Conservation (phyloP, 2,113 vertebrate species). For the Castor canadensis region DNA sequence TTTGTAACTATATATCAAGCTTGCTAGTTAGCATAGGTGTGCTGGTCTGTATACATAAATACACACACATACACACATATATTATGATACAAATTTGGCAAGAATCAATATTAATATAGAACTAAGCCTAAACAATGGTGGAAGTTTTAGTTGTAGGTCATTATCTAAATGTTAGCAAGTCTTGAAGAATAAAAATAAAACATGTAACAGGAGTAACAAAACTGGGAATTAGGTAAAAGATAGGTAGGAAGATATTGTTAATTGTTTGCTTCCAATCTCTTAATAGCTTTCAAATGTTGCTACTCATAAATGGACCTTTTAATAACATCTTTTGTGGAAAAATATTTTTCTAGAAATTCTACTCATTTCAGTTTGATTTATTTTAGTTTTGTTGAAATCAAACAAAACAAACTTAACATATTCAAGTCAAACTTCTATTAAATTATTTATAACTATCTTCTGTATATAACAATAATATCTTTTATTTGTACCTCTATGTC, state of each 20-base stretch:
- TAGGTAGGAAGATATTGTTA: background rate
- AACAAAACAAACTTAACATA: background rate
- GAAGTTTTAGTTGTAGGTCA: background rate
- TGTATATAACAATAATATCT: background rate
- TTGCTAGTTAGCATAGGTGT: too few species aligned
- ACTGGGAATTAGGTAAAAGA: background rate
- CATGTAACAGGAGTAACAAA: background rate
- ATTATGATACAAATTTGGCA: too few species aligned
- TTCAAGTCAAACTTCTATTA: background rate
- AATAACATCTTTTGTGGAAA: background rate
- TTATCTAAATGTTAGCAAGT: background rate
- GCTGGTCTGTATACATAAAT: too few species aligned
- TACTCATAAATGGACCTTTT: background rate
- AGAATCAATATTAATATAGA: too few species aligned
- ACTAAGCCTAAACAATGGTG: background rate
- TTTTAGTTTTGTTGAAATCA: background rate
- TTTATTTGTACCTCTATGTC: background rate
- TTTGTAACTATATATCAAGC: too few species aligned
- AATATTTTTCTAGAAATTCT: background rate
- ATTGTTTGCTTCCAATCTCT: background rate
- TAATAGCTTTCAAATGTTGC: background rate
- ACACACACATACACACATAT: too few species aligned
- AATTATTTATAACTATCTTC: background rate
- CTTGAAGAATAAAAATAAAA: background rate
- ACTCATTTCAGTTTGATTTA: background rate